phyloP scores from a whole-genome alignment of 2,888 invertebrate species.

The Nomada flava region DNA sequence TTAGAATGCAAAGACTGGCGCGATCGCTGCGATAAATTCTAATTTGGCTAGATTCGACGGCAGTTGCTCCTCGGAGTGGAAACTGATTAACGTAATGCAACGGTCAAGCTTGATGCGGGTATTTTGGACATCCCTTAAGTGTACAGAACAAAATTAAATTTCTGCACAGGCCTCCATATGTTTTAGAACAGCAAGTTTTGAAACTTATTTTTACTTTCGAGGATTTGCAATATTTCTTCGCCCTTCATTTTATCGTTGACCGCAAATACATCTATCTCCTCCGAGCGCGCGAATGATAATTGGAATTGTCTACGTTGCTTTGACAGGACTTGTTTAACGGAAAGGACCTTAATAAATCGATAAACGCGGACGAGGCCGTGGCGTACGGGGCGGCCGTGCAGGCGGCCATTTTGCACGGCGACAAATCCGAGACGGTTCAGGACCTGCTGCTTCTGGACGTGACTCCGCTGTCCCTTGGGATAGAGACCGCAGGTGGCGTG shows the following conservation, averaged over 20 bases:
- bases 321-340: slow-evolving; percentile 90
- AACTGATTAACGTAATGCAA: slow-evolving; percentile 28
- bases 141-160: neutral
- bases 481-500: slow-evolving; percentile 94
- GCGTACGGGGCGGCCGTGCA: slow-evolving; percentile 98
- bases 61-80: neutral
- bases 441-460: slow-evolving; percentile 96
- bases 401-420: slow-evolving; percentile 96
- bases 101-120: neutral
- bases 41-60: slow-evolving; percentile 15
- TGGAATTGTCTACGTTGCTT: neutral
- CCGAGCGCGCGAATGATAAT: too few relatives aligned
- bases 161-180: too few relatives aligned
- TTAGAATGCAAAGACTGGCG: slow-evolving; percentile 8
- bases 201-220: neutral
- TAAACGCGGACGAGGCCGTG: slow-evolving; percentile 98
- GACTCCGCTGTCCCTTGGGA: slow-evolving; percentile 94
- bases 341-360: slow-evolving; percentile 97
- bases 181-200: neutral
- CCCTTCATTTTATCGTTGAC: too few relatives aligned
- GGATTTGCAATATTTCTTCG: too few relatives aligned
- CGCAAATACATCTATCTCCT: too few relatives aligned
- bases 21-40: slow-evolving; percentile 43
- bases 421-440: slow-evolving; percentile 94
- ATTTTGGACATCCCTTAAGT: neutral